Conservation (phyloP, 2,888 invertebrate species). For the Horisme vitalbata region DNA sequence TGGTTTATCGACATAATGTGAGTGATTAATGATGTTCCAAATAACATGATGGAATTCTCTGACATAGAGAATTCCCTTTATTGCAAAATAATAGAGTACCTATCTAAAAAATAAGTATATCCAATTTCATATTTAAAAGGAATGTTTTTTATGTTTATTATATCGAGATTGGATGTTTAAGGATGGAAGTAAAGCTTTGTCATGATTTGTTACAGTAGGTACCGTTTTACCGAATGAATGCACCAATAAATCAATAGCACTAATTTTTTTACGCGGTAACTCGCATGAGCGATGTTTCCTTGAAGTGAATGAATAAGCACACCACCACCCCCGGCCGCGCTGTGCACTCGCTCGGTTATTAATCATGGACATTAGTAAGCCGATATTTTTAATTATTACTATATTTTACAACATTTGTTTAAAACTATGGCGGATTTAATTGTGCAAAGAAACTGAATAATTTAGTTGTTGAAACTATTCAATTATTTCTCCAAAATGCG, state of each 20-base stretch:
- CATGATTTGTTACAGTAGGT: background rate
- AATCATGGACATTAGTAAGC: constrained; percentile 4
- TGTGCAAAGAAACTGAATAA: constrained; percentile 7
- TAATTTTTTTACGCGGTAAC: constrained; percentile 25
- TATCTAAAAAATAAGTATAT: too few species aligned
- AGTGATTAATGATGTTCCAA: background rate
- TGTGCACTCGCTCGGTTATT: constrained; percentile 4
- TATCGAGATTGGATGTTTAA: too few species aligned
- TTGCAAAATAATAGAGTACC: too few species aligned
- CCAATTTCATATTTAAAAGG: too few species aligned
- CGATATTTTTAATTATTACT: background rate
- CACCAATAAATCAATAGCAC: constrained; percentile 20
- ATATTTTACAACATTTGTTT: too few species aligned
- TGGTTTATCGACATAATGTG: background rate
- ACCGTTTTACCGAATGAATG: constrained; percentile 2
- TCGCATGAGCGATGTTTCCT: constrained; percentile 27
- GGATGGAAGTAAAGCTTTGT: too few species aligned
- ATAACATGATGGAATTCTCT: background rate
- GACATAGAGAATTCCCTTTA: background rate
- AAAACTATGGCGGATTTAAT: too few species aligned
- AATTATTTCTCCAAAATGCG: background rate
- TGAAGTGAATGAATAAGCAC: constrained; percentile 34
- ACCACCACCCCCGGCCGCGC: constrained; percentile 36
- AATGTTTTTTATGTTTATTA: too few species aligned
- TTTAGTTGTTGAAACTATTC: background rate